phyloP scores from a whole-genome alignment of 1,140 invertebrate genomes.

The Aphaenogaster rudis region DNA sequence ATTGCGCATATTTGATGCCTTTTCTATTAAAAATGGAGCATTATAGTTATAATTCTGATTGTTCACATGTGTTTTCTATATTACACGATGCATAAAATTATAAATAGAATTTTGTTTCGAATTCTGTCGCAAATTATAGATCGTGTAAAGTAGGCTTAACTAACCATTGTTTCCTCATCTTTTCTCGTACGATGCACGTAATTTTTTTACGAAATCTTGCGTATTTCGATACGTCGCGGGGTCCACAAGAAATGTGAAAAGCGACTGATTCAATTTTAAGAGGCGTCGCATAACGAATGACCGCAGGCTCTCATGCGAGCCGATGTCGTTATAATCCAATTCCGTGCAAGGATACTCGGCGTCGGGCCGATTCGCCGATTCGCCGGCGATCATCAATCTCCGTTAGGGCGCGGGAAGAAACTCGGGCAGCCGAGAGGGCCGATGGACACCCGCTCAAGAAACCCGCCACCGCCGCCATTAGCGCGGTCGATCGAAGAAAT shows the following conservation, averaged over 20 bases:
- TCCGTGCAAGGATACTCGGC: slow-evolving; percentile 54
- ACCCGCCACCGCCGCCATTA: slow-evolving; percentile 15
- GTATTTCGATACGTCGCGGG: not conserved
- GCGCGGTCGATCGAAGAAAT: not conserved
- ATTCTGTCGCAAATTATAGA: no score
- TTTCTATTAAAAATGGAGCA: no score
- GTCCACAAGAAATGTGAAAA: slow-evolving; percentile 35
- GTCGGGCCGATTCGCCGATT: slow-evolving; percentile 66
- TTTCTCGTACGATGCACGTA: not conserved
- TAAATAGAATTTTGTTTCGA: no score
- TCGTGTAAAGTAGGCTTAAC: no score
- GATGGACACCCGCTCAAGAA: slow-evolving; percentile 18
- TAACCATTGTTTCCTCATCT: slow-evolving; percentile 3
- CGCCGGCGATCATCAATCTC: slow-evolving; percentile 73
- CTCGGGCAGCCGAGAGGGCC: slow-evolving; percentile 10
- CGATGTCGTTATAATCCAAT: slow-evolving; percentile 74
- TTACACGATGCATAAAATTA: no score
- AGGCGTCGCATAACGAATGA: slow-evolving; percentile 56
- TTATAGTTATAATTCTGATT: no score
- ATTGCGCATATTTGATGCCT: no score
- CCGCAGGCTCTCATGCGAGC: slow-evolving; percentile 45
- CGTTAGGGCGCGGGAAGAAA: slow-evolving; percentile 59
- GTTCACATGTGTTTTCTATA: no score
- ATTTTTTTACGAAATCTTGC: slow-evolving; percentile 33
- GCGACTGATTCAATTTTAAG: slow-evolving; percentile 68